Percentiles rank a stretch among this genome's conserved stretches.
Evolutionary conservation across 2,888 invertebrate genomes (phyloP).

Genomic region (Diaprepes abbreviatus): DNA sequence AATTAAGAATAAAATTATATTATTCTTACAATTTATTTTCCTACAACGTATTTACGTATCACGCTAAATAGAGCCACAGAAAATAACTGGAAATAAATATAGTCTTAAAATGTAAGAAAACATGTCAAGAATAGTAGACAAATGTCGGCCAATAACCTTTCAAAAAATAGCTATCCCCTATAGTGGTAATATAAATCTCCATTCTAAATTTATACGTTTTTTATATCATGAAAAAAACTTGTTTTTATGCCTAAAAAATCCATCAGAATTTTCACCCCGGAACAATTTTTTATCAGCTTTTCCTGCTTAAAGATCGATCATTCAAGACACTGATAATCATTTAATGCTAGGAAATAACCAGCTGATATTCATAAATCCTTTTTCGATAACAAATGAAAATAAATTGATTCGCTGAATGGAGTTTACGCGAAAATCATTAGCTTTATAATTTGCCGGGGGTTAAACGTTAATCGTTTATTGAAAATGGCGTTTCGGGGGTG

Average conservation of each 20-base stretch:
- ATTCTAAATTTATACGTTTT: no score
- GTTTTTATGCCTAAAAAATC: not conserved
- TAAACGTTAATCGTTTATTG: slow-evolving; percentile 39
- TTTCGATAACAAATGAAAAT: slow-evolving; percentile 47
- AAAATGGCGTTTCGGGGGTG: slow-evolving; percentile 29
- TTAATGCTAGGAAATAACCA: slow-evolving; percentile 41
- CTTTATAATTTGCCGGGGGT: slow-evolving; percentile 40
- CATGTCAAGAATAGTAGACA: no score
- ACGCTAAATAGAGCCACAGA: no score
- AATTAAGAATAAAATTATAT: no score
- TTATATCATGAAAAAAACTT: no score
- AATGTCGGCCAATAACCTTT: no score
- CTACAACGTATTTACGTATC: no score
- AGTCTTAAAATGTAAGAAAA: no score
- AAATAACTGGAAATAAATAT: no score
- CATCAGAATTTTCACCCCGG: slow-evolving; percentile 6
- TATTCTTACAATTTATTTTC: no score
- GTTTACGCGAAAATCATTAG: slow-evolving; percentile 45
- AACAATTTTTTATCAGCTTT: slow-evolving; percentile 25
- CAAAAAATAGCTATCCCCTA: no score
- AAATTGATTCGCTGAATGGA: slow-evolving; percentile 45
- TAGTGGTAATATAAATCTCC: no score
- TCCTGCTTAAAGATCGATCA: slow-evolving; percentile 20
- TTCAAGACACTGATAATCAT: slow-evolving; percentile 33
- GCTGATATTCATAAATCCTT: slow-evolving; percentile 44